Evolutionary conservation across 2,888 invertebrate genomes (phyloP).

Genomic region (Phytoseiulus persimilis): DNA sequence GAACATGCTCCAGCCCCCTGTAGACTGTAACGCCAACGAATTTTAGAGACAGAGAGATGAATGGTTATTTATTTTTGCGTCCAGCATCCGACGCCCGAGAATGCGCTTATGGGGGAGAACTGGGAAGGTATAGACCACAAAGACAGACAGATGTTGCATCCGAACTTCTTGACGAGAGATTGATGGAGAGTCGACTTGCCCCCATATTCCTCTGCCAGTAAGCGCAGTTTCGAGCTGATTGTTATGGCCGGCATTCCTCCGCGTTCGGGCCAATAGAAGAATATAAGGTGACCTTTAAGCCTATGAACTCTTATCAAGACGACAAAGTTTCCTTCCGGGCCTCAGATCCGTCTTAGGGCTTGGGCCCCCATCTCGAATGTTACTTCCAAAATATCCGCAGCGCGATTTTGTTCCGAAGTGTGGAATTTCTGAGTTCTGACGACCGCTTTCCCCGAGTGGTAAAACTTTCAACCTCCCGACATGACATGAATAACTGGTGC

Average conservation of each 20-base stretch:
- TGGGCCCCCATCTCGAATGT: not conserved
- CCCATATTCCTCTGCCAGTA: not conserved
- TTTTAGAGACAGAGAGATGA: not conserved
- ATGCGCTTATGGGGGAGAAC: not conserved
- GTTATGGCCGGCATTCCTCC: not conserved
- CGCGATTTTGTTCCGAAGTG: not conserved
- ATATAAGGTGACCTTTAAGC: not conserved
- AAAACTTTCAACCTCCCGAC: not conserved
- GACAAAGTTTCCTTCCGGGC: not conserved
- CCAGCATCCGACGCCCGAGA: not conserved
- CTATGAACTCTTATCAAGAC: not conserved
- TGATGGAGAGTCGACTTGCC: too few relatives aligned
- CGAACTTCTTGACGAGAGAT: too few relatives aligned
- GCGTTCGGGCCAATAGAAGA: not conserved
- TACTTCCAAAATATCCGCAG: not conserved
- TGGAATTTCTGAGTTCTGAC: not conserved
- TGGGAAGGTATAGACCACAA: not conserved
- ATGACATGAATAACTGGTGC: not conserved
- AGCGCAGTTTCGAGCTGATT: not conserved
- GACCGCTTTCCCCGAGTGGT: not conserved
- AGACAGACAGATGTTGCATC: not conserved
- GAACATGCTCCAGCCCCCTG: not conserved
- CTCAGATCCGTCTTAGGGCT: not conserved
- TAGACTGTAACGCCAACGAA: not conserved
- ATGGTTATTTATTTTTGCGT: conserved; percentile 5